These are phyloP conservation scores for Upupa epops DNA, from an alignment of 2,113 vertebrate genomes.

Conservation along the genomic window DNA sequence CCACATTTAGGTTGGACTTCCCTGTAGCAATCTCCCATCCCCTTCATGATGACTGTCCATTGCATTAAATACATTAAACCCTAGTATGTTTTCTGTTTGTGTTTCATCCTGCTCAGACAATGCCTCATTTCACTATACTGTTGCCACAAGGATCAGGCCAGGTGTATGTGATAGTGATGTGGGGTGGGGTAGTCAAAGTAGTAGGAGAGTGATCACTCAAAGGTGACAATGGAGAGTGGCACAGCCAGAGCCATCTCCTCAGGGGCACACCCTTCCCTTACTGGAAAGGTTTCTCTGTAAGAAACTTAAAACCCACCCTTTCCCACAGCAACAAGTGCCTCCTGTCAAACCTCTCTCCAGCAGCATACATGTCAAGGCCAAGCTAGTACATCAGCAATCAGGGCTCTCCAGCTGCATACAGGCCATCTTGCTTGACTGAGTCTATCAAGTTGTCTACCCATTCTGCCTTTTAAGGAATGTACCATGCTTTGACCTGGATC, in stretches of 20 bases:
- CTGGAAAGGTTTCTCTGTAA: not conserved
- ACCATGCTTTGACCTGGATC: not conserved
- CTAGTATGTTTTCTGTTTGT: fast-evolving
- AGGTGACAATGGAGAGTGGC: not conserved
- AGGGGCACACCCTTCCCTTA: not conserved
- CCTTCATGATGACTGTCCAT: not conserved
- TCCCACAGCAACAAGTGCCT: not conserved
- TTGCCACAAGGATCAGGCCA: not conserved
- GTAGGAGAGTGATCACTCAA: not conserved
- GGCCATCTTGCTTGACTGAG: not conserved
- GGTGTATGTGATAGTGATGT: not conserved
- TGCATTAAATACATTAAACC: not conserved
- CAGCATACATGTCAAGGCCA: not conserved
- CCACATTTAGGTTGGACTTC: not conserved
- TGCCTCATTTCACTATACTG: fast-evolving
- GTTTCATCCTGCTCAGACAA: not conserved
- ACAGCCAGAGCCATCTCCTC: not conserved
- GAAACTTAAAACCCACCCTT: not conserved
- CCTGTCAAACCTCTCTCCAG: not conserved
- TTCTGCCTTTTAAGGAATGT: not conserved
- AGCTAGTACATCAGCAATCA: not conserved
- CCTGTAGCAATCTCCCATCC: not conserved
- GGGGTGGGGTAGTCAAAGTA: not conserved
- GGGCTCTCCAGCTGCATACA: not conserved
- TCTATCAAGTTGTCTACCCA: not conserved